Evolutionary conservation across 64 coral and sea anemone species (phyloP), one percentile per base, ranked within the genome.

Genomic region (Pachyseris speciosa): DNA sequence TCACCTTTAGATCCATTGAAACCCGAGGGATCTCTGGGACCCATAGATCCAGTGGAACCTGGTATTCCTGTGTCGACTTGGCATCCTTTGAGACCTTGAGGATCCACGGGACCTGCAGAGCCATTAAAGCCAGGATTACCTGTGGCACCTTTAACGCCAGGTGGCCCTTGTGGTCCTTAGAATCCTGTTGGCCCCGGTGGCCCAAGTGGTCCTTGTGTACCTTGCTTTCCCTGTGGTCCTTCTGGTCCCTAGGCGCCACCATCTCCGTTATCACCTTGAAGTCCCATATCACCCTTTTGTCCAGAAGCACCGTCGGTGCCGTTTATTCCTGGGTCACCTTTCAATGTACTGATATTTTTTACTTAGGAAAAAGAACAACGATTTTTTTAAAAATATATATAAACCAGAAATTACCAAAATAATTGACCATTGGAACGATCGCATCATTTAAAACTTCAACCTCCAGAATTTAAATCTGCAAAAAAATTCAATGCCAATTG

Each of bases 1-100:
- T 87, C 74, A 80, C 91, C 91, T 59, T 72, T 72, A 13, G 58
- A 44, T 2, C 86, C 86, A 43, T 89, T 89, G 10, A 63, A 22
- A 25, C 86, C 86, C 20, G 70, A 11, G 1, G 38, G 72, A 19
- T 72, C 87, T 75, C 5, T 37, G 1, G 77, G 36, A 15, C n/a
- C n/a, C n/a, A n/a, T n/a, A n/a, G n/a, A n/a, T n/a, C 43, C 43
- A 6, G 43, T 6, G 43, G 5, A 45, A 4, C 43, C 11, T 45
- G 43, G 43, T 45, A 4, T 45, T 11, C 43, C 43, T 45, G 43
- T 30, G 75, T n/a, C n/a, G n/a, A n/a, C n/a, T n/a, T n/a, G n/a
- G n/a, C n/a, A n/a, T 31, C 75, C 75, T 79, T 43, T 27, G 52
- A 45, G 75, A 17, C 75, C 75, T 16, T 49, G 75, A 50, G 44